Base-by-base conservation (phyloP, 2,888 invertebrate genomes). In the Xylophagus ater region DNA sequence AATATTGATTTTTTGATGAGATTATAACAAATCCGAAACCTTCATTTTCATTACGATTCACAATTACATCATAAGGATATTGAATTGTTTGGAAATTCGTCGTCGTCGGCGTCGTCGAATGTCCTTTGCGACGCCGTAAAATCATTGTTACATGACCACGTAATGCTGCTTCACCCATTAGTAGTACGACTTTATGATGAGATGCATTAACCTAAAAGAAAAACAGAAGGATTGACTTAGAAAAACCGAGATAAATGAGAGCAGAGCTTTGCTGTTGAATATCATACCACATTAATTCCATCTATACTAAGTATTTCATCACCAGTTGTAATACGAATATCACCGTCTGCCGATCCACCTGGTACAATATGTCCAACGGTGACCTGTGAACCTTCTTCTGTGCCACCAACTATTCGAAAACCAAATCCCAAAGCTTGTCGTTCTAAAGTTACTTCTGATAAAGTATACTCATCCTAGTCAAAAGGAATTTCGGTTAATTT, bases 11-110 rank as follows among this genome's bases (percentile, higher is more conserved):
- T 4, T 90, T 86, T 4, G 90, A 90, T 0, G 96, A 94, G 53
- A 97, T 96, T 50, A 98, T 94, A 33, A 97, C 96, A 65, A 98
- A 98, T 9, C 98, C 98, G 62, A 98, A 98, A 4, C 97, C 97
- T 65, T 98, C 97, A 48, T 82, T 87, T 55, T 94, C 93, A 59
- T 78, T 78, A 35, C 94, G 71, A 44, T 81, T 81, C 2, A 97
- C 87, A 2, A 86, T 83, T 4, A 97, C 90, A 65, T 96, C 92
- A 55, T 93, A 93, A 0, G 93, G 89, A 56, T 61, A 65, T 6
- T 55, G 57, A 14, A 51, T 33, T 4, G 49, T 41, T 12, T 33
- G 50, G 18, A 37, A n/a, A n/a, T n/a, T 47, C 13, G 34, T 30
- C 3, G 33, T n/a, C 6, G 19, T 29, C 41, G 10, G 40, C 39